A percentile compares a stretch with the other conserved stretches of the same genome.
These are phyloP conservation scores for Otus sunia DNA, from an alignment of 2,113 vertebrate species.

Conservation along the genomic window DNA sequence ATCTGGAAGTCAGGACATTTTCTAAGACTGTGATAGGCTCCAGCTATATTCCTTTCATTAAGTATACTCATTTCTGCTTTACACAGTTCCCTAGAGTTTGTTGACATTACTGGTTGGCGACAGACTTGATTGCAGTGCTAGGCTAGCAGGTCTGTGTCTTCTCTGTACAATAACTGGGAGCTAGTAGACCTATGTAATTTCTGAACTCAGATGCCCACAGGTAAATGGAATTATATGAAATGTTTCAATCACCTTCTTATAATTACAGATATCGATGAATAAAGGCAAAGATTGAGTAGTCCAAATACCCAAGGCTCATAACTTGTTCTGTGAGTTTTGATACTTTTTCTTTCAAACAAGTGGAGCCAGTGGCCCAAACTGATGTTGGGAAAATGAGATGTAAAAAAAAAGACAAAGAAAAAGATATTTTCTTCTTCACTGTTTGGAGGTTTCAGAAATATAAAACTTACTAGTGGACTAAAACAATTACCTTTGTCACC, in stretches of 20 bases:
- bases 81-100: not conserved
- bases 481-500: not conserved
- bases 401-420: not conserved
- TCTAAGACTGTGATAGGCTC: not conserved
- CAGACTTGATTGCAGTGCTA: not conserved
- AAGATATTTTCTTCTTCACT: not conserved
- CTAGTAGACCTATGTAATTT: not conserved
- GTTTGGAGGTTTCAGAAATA: not conserved
- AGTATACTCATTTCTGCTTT: not conserved
- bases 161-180: not conserved
- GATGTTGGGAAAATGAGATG: not conserved
- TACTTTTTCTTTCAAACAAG: not conserved
- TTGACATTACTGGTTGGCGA: not conserved
- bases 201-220: not conserved
- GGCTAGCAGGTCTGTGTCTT: not conserved
- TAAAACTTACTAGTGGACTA: not conserved
- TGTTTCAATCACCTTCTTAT: not conserved
- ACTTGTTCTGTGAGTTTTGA: not conserved
- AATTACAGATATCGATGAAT: not conserved
- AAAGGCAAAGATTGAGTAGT: not conserved
- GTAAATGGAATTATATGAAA: not conserved
- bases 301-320: not conserved
- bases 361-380: not conserved
- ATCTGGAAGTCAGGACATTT: not conserved
- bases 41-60: not conserved